phyloP scores from a whole-genome alignment of 1,140 invertebrate genomes.

The Eulimnadia texana region DNA sequence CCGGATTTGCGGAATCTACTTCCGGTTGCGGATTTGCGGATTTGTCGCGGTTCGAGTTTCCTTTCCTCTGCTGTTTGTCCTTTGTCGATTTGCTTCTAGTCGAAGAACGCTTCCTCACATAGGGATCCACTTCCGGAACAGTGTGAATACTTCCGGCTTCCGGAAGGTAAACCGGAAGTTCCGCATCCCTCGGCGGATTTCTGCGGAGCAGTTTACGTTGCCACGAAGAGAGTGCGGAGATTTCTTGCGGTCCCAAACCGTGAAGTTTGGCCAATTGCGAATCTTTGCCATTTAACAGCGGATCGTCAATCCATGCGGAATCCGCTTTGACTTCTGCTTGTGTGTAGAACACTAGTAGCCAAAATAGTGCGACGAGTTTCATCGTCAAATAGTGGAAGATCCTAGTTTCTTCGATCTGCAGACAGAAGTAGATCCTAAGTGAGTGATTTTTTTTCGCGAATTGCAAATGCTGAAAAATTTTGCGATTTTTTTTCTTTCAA shows the following conservation, averaged over 20 bases:
- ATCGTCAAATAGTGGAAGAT: neutral
- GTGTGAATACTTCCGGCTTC: neutral
- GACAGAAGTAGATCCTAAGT: neutral
- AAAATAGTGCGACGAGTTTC: neutral
- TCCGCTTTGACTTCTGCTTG: neutral
- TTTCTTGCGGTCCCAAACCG: constrained; percentile 12
- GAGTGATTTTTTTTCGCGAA: neutral
- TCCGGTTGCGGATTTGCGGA: neutral
- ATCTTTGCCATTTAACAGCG: neutral
- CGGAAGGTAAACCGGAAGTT: neutral
- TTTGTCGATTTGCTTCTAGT: neutral
- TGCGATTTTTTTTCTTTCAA: neutral
- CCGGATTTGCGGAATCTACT: neutral
- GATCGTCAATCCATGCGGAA: neutral
- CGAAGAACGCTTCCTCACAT: neutral
- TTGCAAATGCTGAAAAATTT: too few species aligned
- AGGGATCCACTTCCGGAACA: neutral
- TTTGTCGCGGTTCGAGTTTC: neutral
- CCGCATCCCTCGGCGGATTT: neutral
- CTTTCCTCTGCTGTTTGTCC: neutral
- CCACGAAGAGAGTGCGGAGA: constrained; percentile 11
- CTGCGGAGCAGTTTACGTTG: neutral
- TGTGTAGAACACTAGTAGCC: neutral
- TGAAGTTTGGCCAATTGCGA: constrained; percentile 12
- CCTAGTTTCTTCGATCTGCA: neutral